A percentile compares a stretch with the other conserved stretches of the same genome.
Conservation (phyloP, 2,113 vertebrate species). For the Podiceps cristatus region DNA sequence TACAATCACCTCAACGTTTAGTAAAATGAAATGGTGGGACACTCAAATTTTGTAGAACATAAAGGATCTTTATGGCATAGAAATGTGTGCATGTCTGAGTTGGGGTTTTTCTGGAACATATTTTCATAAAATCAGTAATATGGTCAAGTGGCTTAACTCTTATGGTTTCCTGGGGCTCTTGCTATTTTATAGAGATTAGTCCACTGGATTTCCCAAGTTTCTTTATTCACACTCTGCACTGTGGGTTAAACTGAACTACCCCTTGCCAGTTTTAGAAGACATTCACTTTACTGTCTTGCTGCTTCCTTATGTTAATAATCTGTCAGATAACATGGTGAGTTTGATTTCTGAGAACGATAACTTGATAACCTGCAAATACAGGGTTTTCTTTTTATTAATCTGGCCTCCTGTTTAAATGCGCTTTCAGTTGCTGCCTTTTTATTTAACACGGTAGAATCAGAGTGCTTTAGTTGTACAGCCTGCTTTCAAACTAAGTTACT, state of each 20-base stretch:
- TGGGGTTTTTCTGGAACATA: background rate
- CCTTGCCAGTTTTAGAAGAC: slow-evolving; percentile 48
- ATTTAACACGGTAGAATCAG: background rate
- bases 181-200: slow-evolving; percentile 59
- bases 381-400: background rate
- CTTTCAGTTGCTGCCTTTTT: background rate
- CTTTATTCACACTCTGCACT: slow-evolving; percentile 54
- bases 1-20: background rate
- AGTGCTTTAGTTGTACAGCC: background rate
- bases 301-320: background rate
- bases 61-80: background rate
- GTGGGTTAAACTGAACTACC: slow-evolving; percentile 58
- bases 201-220: slow-evolving; percentile 30
- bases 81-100: background rate
- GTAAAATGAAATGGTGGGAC: background rate
- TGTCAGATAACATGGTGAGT: background rate
- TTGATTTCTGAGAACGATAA: background rate
- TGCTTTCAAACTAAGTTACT: background rate
- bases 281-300: background rate
- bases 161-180: slow-evolving; percentile 60
- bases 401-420: background rate
- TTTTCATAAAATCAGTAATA: slow-evolving; percentile 34
- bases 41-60: background rate
- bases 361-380: background rate
- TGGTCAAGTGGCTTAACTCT: slow-evolving; percentile 38